Base-by-base conservation (phyloP, 1,140 invertebrate genomes). In the Drosophila nigromelanica region DNA sequence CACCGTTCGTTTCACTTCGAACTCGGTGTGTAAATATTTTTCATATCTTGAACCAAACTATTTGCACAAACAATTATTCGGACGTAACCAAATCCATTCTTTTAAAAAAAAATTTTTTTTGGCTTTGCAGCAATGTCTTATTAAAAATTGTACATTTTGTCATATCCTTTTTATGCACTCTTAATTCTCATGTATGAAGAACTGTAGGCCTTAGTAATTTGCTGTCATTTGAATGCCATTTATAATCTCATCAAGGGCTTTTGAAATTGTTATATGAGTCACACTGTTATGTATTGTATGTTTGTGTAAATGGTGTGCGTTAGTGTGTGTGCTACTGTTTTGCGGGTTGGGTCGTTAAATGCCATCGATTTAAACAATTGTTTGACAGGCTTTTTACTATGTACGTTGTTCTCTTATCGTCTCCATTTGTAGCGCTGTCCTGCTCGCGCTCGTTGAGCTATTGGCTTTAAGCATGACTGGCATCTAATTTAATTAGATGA, bases 401-500 rank as follows among this genome's bases (percentile, higher is more conserved):
- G 62, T 48, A 59, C 71, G 51, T 69, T 69, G 30, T 15, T 15
- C 14, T 51, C 50, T 18, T n/a, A 35, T 8, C 33, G 27, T 39
- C 12, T 63, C 35, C 47, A 6, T 30, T 42, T 48, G 14, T 35
- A 4, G 30, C 2, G 10, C 54, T 56, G 14, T 40, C n/a, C 42
- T 30, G 12, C n/a, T 37, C 35, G 43, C 39, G 27, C 47, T 33
- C 24, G 14, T 40, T 40, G 35, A 56, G 35, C 48, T 73, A 64
- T 64, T 47, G 30, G 42, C 56, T 64, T 67, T 43, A 61, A 62
- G 75, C 75, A 76, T 80, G 78, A 80, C 78, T 80, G 78, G 59
- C 73, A 85, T 85, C 55, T 83, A 83, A 83, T 83, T 83, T 73
- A 83, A 85, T 85, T 83, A 83, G 80, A 85, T 69, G 63, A 59